Base-by-base conservation (phyloP, 2,113 vertebrate genomes). In the Silurus meridionalis region DNA sequence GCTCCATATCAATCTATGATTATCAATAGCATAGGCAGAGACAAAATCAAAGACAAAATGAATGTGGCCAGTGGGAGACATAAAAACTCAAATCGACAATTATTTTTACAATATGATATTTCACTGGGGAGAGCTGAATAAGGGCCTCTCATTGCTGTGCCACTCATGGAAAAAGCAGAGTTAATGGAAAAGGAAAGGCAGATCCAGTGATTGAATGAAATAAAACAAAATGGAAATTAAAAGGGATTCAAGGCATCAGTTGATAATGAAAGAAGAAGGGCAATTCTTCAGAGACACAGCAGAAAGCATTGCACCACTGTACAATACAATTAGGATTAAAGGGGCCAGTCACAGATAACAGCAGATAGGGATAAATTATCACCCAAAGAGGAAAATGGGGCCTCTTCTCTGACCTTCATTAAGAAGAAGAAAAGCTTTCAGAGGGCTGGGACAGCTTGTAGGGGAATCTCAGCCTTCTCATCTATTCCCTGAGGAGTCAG, bases 281-380 rank as follows among this genome's bases (percentile, higher is more conserved):
- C 93, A 92, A 91, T 92, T 90, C 94, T 94, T 94, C 92, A 94
- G 94, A 94, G 93, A 94, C 92, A 87, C 91, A 75, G 58, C 91
- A 90, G 93, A 92, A 92, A 91, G 92, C 93, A 93, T 93, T 91
- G 88, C 93, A 95, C 94, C 94, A 95, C 95, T 94, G 93, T 94
- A 94, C 94, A 94, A 95, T 94, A 96, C 94, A 96, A 96, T 96
- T 96, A 95, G 95, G 95, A 96, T 96, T 96, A 96, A 94, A 94
- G 94, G 92, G 93, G 91, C 94, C 92, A 92, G 91, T 87, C 89
- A 87, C 91, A 93, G 95, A 96, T 96, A 95, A 94, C 92, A 91
- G 94, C 53, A 94, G 94, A 95, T 95, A 95, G 91, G 92, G 94
- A 95, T 95, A 94, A 95, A 94, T 94, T 94, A 95, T 96, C 94